Evolutionary conservation across 2,113 vertebrate species (phyloP).

Genomic region (Columbina picui): DNA sequence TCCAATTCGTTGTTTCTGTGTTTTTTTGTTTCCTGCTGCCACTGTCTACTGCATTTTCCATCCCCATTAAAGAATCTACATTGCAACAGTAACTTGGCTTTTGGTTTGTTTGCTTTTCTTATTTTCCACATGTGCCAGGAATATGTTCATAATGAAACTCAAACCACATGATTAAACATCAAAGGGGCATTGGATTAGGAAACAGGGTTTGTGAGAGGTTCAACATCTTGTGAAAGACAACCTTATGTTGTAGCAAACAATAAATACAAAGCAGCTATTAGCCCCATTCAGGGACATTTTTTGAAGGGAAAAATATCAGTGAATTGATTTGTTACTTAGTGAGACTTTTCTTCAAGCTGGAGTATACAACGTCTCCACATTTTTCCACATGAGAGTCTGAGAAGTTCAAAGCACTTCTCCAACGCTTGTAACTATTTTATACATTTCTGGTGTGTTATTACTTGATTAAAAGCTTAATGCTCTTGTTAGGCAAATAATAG

Average conservation of each 20-base stretch:
- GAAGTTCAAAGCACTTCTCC: not conserved
- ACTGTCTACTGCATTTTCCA: not conserved
- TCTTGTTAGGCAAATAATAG: not conserved
- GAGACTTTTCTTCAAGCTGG: not conserved
- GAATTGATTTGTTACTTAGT: not conserved
- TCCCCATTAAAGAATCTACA: not conserved
- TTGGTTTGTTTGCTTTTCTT: not conserved
- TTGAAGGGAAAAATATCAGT: not conserved
- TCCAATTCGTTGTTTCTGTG: fast-evolving
- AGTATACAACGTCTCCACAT: not conserved
- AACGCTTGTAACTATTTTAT: fast-evolving
- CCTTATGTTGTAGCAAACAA: too few species aligned
- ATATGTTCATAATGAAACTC: not conserved
- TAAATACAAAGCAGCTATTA: fast-evolving
- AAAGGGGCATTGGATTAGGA: fast-evolving
- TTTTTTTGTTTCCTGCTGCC: not conserved
- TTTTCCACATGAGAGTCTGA: not conserved
- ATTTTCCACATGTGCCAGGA: fast-evolving
- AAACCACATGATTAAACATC: fast-evolving
- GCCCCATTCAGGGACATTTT: fast-evolving
- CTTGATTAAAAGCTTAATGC: not conserved
- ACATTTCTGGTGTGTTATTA: not conserved
- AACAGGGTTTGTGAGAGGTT: fast-evolving
- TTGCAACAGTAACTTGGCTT: not conserved
- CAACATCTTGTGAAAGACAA: fast-evolving